A percentile compares a stretch with the other conserved stretches of the same genome.
phyloP scores from a whole-genome alignment of 1,140 invertebrate species.

The Drosophila ananassae region DNA sequence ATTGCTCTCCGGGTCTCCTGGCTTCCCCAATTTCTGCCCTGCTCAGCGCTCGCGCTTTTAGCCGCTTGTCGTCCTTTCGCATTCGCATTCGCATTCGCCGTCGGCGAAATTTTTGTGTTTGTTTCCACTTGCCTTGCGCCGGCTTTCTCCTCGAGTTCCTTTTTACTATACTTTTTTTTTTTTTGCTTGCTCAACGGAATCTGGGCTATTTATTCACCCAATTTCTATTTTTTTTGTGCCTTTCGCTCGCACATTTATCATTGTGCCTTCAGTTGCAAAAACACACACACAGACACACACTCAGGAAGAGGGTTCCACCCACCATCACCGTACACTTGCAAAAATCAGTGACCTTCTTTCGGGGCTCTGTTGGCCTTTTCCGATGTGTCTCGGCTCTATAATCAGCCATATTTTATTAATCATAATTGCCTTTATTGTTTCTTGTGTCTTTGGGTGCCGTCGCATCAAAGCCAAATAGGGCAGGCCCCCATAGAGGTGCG shows the following conservation, averaged over 20 bases:
- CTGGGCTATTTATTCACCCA: conserved; percentile 83
- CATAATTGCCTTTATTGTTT: conserved; percentile 44
- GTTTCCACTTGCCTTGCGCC: conserved; percentile 72
- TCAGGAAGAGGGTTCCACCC: conserved; percentile 60
- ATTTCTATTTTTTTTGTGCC: conserved; percentile 70
- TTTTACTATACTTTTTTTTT: conserved; percentile 37
- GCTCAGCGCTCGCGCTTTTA: conserved; percentile 30
- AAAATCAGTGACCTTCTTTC: conserved; percentile 48
- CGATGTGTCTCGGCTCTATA: conserved; percentile 28
- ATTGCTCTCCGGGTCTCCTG: conserved; percentile 30
- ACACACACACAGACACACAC: conserved; percentile 46
- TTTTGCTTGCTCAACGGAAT: conserved; percentile 78
- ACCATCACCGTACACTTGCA: conserved; percentile 61
- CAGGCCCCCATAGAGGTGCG: conserved; percentile 32
- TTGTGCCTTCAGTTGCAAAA: conserved; percentile 75
- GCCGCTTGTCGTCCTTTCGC: conserved; percentile 65
- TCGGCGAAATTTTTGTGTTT: conserved; percentile 73
- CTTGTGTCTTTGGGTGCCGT: conserved; percentile 22
- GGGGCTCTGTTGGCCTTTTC: conserved; percentile 30
- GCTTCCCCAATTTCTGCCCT: conserved; percentile 7
- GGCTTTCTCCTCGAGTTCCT: conserved; percentile 50
- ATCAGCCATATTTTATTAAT: conserved; percentile 48
- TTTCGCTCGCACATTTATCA: conserved; percentile 77
- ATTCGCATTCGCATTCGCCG: conserved; percentile 50
- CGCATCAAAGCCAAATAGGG: conserved; percentile 32